Evolutionary conservation across 2,113 vertebrate genomes (phyloP), one percentile per base, ranked within the genome.

Genomic region (Rallus limicola): DNA sequence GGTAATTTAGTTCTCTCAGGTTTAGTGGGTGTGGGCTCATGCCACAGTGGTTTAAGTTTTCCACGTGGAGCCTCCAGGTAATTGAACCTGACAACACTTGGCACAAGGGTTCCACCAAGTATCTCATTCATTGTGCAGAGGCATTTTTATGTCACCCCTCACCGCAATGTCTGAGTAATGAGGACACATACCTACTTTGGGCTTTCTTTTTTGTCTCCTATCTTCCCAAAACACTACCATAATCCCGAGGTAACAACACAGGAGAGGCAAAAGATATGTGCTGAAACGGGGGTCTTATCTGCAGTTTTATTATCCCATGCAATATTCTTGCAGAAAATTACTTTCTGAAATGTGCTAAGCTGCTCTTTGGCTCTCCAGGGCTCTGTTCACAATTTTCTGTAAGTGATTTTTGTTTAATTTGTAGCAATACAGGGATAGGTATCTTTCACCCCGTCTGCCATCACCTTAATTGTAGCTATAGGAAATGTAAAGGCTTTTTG

Each of bases 361-460:
- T 95, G 74, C 62, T 96, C 88, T 71, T 92, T 55, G 69, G 38
- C 72, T 96, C 80, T 95, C 90, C 83, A 46, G 95, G 93, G 92
- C 82, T 94, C 93, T 65, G 83, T 89, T 92, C 91, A 88, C 70
- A 56, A 64, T 93, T 95, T 90, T 96, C 86, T 68, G 36, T 94
- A 81, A 95, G 94, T 95, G 94, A 91, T 95, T 96, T 95, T 91
- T 94, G 95, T 95, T 97, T 96, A 96, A 95, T 94, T 93, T 89
- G 85, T 90, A 83, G 81, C 70, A 92, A 68, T 85, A 67, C 53
- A 89, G 83, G 92, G 77, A 72, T 65, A 85, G 69, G 71, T 95
- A 53, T 67, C 86, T 91, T 87, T 93, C 81, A 91, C n/a, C 16
- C 58, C 71, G 72, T 64, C 90, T 92, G 40, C 79, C 55, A 79